These are phyloP conservation scores for Micoletzkya japonica DNA, from an alignment of 2,888 invertebrate genomes.

Conservation along the genomic window DNA sequence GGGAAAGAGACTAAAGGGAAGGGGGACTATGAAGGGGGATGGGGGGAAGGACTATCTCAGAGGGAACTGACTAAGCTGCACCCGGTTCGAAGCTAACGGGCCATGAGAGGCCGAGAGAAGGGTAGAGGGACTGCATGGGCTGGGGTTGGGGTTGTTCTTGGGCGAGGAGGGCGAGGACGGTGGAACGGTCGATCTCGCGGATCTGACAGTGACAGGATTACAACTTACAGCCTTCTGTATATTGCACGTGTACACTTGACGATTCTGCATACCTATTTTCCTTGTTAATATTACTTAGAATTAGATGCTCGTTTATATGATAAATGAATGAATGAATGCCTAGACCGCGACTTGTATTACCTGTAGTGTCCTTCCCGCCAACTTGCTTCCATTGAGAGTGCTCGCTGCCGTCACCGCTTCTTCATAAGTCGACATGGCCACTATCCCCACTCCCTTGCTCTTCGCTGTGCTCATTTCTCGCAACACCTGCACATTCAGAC, in stretches of 20 bases:
- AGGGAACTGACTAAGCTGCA: too few relatives aligned
- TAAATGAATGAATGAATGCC: neutral
- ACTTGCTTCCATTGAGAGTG: constrained; percentile 90
- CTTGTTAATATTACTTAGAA: neutral
- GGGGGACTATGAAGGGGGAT: too few relatives aligned
- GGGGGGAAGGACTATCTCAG: too few relatives aligned
- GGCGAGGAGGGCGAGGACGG: constrained; percentile 8
- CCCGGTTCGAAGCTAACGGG: too few relatives aligned
- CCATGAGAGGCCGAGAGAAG: too few relatives aligned
- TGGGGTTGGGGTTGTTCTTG: too few relatives aligned
- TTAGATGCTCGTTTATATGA: neutral
- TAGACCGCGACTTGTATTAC: constrained; percentile 67
- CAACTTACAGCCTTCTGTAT: neutral
- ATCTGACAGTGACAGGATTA: neutral
- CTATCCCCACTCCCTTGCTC: constrained; percentile 97
- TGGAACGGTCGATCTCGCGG: constrained; percentile 26
- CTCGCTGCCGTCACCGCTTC: constrained; percentile 94
- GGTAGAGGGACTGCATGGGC: too few relatives aligned
- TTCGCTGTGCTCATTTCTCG: constrained; percentile 92
- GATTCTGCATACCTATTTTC: neutral
- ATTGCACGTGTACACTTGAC: neutral
- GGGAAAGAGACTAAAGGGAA: too few relatives aligned
- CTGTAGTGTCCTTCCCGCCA: constrained; percentile 91
- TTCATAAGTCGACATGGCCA: constrained; percentile 97
- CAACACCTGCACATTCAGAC: constrained; percentile 70